Base-by-base conservation (phyloP, 1,140 invertebrate genomes). In the Aphaenogaster rudis region DNA sequence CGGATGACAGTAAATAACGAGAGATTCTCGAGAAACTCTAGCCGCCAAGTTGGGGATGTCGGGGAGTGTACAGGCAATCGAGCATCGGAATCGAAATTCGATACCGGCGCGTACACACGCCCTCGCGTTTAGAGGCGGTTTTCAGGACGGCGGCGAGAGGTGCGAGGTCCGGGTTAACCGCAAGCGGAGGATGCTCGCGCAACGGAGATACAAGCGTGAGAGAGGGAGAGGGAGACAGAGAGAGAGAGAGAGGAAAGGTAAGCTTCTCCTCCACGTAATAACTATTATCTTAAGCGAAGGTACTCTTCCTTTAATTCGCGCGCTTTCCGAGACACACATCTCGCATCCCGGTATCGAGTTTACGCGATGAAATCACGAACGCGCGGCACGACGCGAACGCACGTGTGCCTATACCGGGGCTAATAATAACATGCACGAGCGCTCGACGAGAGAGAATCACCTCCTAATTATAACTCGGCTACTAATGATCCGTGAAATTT, bases 1-100 rank as follows among this genome's bases (percentile, higher is more conserved):
- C 90, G 89, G 88, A 89, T 92, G 90, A 87, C 93, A 93, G 93
- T 93, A 94, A 94, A 94, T 93, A 94, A 93, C 92, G 91, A 93
- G 88, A 93, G 91, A 88, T 91, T 78, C 88, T 93, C 88, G 87
- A 92, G 92, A 91, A 92, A 93, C 86, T 92, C 88, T 89, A 93
- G 90, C 81, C 88, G 69, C 36, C 74, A 82, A 86, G 87, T 84
- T 86, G 63, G 89, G 87, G 89, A 86, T 86, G 39, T 59, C 84
- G 88, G 71, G 52, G 66, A 78, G 87, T 50, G 81, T 90, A 66
- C 74, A 86, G 67, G 78, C 88, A 88, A 91, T 92, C 92, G 88
- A 88, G 88, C 85, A 88, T 78, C 72, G 81, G 90, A 94, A 94
- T 93, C 91, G 91, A 94, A 93, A 94, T 92, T 91, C 92, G 91